A percentile compares a stretch with the other conserved stretches of the same genome.
phyloP scores from a whole-genome alignment of 2,113 vertebrate genomes.

The Brachypodius melanocephalos region DNA sequence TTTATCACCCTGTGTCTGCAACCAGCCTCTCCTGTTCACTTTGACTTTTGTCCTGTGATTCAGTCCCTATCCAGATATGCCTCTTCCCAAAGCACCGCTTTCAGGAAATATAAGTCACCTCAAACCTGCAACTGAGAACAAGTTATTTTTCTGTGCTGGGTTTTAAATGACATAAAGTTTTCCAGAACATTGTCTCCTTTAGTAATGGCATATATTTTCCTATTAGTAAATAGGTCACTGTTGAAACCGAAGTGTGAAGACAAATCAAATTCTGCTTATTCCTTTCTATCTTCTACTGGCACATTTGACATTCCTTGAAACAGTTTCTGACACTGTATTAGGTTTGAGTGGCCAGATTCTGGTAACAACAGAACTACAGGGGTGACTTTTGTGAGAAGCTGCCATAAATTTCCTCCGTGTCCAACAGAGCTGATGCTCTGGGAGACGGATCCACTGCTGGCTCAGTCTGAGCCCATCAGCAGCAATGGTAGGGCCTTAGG shows the following conservation, averaged over 20 bases:
- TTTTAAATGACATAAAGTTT: not conserved
- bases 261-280: not conserved
- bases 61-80: not conserved
- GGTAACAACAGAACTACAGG: not conserved
- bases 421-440: accelerated
- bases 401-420: not conserved
- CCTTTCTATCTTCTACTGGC: not conserved
- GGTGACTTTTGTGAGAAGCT: not conserved
- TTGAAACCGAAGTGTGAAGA: not conserved
- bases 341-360: not conserved
- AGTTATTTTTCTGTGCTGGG: not conserved
- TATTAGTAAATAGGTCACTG: not conserved
- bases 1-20: not conserved
- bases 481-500: not conserved
- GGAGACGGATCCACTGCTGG: accelerated
- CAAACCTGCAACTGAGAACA: not conserved
- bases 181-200: not conserved
- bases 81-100: not conserved
- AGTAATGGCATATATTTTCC: not conserved
- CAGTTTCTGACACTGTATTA: not conserved
- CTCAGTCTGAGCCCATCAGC: not conserved
- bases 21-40: not conserved
- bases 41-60: not conserved
- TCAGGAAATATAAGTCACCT: not conserved
- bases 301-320: not conserved